Evolutionary conservation across 2,797 vertebrate genomes (phyloP), one percentile per base, ranked within the genome.

Genomic region (Crax fasciolata): DNA sequence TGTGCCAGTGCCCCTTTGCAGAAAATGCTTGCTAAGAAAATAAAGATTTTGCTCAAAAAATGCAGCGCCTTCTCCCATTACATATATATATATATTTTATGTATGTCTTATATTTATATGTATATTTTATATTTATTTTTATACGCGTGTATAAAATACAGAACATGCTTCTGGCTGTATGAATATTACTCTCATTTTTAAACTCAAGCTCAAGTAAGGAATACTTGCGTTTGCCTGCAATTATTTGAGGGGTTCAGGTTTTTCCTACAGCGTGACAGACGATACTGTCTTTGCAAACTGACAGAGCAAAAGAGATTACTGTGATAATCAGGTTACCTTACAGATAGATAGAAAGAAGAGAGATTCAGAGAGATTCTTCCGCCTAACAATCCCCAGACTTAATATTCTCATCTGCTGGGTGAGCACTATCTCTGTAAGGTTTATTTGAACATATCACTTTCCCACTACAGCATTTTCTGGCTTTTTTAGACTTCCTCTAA

Each of bases 231-330:
- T 62, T 80, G 32, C 58, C 78, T 62, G 49, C 1, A 1, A 94
- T 86, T 88, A 87, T 75, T 72, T 32, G 7, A 21, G 16, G 8
- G 19, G 1, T 1, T 3, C 55, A 19, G 15, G 71, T 58, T 52
- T 16, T 58, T 49, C 78, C 73, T 72, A 49, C 32, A 32, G 74
- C 94, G 89, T 94, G 95, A 95, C 39, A 74, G 66, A 96, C 86
- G 71, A 68, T 91, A 89, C 58, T 76, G 46, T 38, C 39, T 89
- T 96, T 85, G 75, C 90, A 65, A 84, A 93, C 51, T 82, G 76
- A 93, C 83, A 87, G 91, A 92, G 59, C 78, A 95, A 97, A 96
- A 86, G 62, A 90, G 55, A 96, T 82, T 95, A 95, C 75, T 77
- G 68, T 55, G 73, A 88, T 93, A 96, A 97, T 90, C 86, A 39